Evolutionary conservation across 30 jellyfish, hydroid and myxozoan species (phyloP).

Genomic region (Aurelia aurita): DNA sequence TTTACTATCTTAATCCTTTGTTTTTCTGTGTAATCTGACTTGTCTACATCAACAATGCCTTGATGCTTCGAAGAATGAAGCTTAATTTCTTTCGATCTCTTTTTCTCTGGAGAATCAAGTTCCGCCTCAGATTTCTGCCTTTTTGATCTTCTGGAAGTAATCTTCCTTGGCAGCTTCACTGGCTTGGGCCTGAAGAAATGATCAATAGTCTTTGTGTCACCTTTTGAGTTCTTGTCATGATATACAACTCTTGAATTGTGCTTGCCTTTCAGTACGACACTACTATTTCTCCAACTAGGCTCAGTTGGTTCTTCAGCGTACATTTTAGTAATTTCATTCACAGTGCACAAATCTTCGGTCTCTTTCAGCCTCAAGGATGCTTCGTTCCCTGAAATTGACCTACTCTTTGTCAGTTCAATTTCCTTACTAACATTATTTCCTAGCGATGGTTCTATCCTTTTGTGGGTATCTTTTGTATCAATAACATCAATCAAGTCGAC

Average conservation of each 20-base stretch:
- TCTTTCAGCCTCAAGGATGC: too few species aligned
- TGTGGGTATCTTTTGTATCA: too few species aligned
- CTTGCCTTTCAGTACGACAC: background rate
- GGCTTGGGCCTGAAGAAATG: conserved; percentile 22
- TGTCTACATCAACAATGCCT: background rate
- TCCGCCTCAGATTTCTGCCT: conserved; percentile 14
- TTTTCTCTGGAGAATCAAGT: background rate
- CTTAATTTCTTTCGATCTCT: conserved; percentile 7
- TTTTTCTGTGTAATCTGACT: background rate
- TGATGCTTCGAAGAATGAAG: background rate
- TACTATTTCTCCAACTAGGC: conserved; percentile 25
- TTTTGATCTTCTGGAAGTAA: conserved; percentile 12
- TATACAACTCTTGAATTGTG: conserved; percentile 13
- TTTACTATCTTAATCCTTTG: background rate
- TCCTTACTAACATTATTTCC: too few species aligned
- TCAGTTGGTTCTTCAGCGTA: background rate
- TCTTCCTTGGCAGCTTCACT: background rate
- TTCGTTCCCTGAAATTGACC: too few species aligned
- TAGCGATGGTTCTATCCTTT: too few species aligned
- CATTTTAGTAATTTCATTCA: too few species aligned
- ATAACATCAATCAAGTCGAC: too few species aligned
- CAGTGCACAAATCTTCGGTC: too few species aligned
- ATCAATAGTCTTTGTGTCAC: conserved; percentile 7
- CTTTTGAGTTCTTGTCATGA: background rate
- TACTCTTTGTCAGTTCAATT: too few species aligned